phyloP scores from a whole-genome alignment of 2,113 vertebrate genomes.

The Pyxicephalus adspersus region DNA sequence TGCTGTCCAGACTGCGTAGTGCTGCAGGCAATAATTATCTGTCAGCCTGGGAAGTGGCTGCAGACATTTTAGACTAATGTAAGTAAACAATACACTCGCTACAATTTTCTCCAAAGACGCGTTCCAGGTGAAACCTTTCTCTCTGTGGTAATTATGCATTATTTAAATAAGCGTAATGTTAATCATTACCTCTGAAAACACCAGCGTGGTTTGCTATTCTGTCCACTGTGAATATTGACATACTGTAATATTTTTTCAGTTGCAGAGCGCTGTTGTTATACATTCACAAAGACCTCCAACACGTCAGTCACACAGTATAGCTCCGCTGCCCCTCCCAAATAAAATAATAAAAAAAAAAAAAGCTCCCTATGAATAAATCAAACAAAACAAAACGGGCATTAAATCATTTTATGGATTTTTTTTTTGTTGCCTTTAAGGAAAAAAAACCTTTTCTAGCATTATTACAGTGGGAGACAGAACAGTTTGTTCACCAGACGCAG shows the following conservation, averaged over 20 bases:
- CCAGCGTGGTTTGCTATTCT: slow-evolving; percentile 16
- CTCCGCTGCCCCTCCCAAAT: neutral
- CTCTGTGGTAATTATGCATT: slow-evolving; percentile 46
- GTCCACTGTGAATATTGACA: slow-evolving; percentile 45
- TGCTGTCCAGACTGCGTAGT: slow-evolving; percentile 8
- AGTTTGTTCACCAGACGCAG: neutral
- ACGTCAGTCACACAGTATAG: neutral
- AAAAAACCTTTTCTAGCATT: neutral
- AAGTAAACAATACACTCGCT: slow-evolving; percentile 39
- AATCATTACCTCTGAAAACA: slow-evolving; percentile 44
- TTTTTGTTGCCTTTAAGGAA: neutral
- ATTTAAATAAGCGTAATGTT: slow-evolving; percentile 52
- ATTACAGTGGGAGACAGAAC: slow-evolving; percentile 12
- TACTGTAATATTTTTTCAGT: slow-evolving; percentile 38
- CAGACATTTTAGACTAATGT: slow-evolving; percentile 46
- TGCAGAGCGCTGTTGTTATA: slow-evolving; percentile 31
- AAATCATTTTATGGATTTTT: slow-evolving; percentile 33
- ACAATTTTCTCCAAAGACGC: slow-evolving; percentile 47
- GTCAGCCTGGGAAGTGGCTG: slow-evolving; percentile 34
- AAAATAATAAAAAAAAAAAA: neutral
- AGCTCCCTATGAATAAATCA: slow-evolving; percentile 1
- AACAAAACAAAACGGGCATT: slow-evolving; percentile 10
- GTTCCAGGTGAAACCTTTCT: slow-evolving; percentile 42
- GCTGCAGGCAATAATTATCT: slow-evolving; percentile 40
- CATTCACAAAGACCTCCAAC: slow-evolving; percentile 30